Conservation (phyloP, 1,140 invertebrate genomes). For the Octopus sinensis region DNA sequence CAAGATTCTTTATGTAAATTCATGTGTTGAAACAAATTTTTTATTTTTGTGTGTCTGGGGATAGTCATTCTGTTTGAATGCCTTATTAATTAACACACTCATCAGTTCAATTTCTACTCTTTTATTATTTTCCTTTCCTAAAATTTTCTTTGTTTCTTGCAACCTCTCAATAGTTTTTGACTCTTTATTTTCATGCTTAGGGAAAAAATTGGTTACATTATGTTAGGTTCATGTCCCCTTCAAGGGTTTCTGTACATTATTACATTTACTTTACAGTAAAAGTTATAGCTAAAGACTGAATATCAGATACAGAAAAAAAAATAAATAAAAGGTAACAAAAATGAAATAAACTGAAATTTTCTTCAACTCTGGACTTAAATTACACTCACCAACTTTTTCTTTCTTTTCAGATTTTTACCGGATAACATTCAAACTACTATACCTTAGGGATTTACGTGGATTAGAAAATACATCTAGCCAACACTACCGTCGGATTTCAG, state of each 20-base stretch:
- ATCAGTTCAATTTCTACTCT: too few relatives aligned
- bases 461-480: conserved; percentile 51
- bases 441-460: conserved; percentile 49
- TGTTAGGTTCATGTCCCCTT: too few relatives aligned
- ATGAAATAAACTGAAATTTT: background rate
- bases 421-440: conserved; percentile 54
- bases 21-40: too few relatives aligned
- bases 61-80: too few relatives aligned
- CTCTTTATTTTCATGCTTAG: too few relatives aligned
- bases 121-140: too few relatives aligned
- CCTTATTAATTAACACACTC: too few relatives aligned
- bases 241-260: background rate
- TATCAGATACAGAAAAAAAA: background rate
- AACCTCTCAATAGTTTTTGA: too few relatives aligned
- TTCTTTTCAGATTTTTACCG: conserved; percentile 57
- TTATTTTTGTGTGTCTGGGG: too few relatives aligned
- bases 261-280: background rate
- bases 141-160: too few relatives aligned
- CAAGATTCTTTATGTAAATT: too few relatives aligned
- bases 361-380: background rate
- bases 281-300: background rate
- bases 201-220: too few relatives aligned
- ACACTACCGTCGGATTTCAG: conserved; percentile 52
- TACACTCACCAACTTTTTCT: conserved; percentile 12
- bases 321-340: background rate